These are phyloP conservation scores for Lycaena phlaeas DNA, from an alignment of 2,888 invertebrate genomes.

Conservation along the genomic window DNA sequence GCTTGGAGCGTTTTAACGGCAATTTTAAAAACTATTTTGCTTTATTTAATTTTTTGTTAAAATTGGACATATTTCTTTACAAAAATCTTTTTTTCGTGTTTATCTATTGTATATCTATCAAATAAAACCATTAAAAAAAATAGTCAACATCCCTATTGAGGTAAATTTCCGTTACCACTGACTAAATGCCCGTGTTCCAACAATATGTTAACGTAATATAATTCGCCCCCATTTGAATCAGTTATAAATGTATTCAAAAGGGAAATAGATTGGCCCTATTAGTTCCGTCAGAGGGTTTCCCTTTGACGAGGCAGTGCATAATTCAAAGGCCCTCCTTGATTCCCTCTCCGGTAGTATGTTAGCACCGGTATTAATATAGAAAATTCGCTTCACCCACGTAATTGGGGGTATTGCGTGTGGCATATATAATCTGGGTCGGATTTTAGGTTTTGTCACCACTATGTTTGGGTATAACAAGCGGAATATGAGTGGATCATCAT, in stretches of 20 bases:
- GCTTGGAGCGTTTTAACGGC: too few species aligned
- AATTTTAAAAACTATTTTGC: too few species aligned
- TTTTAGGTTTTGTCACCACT: too few species aligned
- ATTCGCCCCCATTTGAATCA: neutral
- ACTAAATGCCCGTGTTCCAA: neutral
- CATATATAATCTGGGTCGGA: neutral
- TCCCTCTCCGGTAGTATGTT: conserved; percentile 23
- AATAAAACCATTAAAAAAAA: too few species aligned
- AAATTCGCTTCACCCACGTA: conserved; percentile 12
- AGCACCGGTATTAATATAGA: conserved; percentile 22
- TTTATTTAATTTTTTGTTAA: too few species aligned
- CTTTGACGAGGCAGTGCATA: conserved; percentile 30
- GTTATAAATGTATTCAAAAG: conserved; percentile 21
- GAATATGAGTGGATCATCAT: too few species aligned
- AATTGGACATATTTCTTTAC: too few species aligned
- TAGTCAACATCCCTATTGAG: too few species aligned
- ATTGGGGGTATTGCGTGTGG: conserved; percentile 8
- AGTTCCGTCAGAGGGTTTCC: conserved; percentile 27
- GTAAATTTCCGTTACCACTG: too few species aligned
- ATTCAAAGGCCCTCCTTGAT: conserved; percentile 29
- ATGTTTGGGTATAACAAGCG: too few species aligned
- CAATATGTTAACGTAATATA: neutral
- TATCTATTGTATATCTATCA: too few species aligned
- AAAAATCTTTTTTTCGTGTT: too few species aligned
- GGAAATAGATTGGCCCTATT: conserved; percentile 32